Evolutionary conservation across 2,797 vertebrate genomes (phyloP), one percentile per base, ranked within the genome.

Genomic region (Syncerus caffer): DNA sequence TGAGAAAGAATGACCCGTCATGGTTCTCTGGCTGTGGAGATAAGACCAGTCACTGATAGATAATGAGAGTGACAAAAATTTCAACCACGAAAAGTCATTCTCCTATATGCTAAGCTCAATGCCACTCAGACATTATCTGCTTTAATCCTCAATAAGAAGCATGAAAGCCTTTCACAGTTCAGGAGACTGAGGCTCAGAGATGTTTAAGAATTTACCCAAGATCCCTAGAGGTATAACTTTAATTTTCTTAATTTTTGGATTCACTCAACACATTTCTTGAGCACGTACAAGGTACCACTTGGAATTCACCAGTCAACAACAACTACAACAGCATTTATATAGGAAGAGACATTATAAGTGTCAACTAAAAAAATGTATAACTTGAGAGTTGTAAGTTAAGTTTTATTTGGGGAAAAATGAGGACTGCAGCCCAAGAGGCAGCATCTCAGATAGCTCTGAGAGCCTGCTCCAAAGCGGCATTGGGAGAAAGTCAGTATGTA

Each of bases 401-500:
- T 38, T 71, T 38, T 71, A 38, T 71, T 6, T 21, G 64, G 64
- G 64, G n/a, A 9, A 71, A 71, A 71, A 71, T 19, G n/a, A 67
- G n/a, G n/a, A 67, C n/a, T 1, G 62, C 4, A 10, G n/a, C 64
- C 10, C 0, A 2, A 8, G 64, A 71, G 17, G 17, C n/a, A 71
- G 64, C 64, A 12, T 38, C n/a, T 34, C n/a, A 71, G 17, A 71
- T 1, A 71, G 64, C 17, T 34, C 17, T 21, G 64, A 67, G 64
- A 12, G 64, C 3, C 64, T 38, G 64, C 64, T 34, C n/a, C 64
- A 34, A 67, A 21, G 17, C 1, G 0, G n/a, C 64, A 11, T 0
- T 67, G 17, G 17, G n/a, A 0, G n/a, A 21, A 21, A 34, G 17
- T 67, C 64, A 67, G 9, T 21, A 67, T 6, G 34, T 21, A 67